Percentiles rank a stretch among this genome's conserved stretches.
Conservation (phyloP, 2,113 vertebrate genomes). For the Proteles cristata region DNA sequence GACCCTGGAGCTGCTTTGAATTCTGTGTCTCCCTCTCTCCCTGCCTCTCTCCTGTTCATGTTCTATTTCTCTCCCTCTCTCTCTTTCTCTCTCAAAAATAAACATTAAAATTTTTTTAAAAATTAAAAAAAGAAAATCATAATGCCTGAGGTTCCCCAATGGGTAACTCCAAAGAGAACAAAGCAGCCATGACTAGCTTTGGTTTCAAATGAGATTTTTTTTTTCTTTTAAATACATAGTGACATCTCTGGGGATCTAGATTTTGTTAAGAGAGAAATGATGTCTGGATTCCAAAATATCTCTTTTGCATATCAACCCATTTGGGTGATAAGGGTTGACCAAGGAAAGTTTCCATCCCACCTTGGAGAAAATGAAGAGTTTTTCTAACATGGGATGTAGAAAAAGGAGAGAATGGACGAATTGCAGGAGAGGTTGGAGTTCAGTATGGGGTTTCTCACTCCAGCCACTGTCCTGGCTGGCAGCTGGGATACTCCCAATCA, state of each 20-base stretch:
- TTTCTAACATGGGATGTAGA: not conserved
- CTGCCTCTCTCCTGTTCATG: no score
- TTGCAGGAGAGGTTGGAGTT: not conserved
- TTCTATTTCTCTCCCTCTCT: no score
- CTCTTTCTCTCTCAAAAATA: no score
- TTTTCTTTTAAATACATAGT: not conserved
- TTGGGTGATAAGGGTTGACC: not conserved
- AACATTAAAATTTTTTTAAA: no score
- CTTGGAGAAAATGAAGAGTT: not conserved
- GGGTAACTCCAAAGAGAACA: not conserved
- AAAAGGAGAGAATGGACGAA: not conserved
- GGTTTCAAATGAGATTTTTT: not conserved
- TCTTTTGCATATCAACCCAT: not conserved
- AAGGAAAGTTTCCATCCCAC: not conserved
- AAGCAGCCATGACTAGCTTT: not conserved
- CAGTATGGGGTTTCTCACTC: not conserved
- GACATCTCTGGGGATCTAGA: not conserved
- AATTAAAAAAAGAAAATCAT: not conserved
- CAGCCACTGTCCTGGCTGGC: not conserved
- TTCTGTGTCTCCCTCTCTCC: no score
- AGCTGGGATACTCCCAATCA: not conserved
- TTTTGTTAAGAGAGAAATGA: not conserved
- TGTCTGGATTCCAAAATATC: not conserved
- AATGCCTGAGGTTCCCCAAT: not conserved
- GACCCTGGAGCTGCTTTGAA: no score